These are phyloP conservation scores for Protophormia terraenovae DNA, from an alignment of 2,888 invertebrate species.

Conservation along the genomic window DNA sequence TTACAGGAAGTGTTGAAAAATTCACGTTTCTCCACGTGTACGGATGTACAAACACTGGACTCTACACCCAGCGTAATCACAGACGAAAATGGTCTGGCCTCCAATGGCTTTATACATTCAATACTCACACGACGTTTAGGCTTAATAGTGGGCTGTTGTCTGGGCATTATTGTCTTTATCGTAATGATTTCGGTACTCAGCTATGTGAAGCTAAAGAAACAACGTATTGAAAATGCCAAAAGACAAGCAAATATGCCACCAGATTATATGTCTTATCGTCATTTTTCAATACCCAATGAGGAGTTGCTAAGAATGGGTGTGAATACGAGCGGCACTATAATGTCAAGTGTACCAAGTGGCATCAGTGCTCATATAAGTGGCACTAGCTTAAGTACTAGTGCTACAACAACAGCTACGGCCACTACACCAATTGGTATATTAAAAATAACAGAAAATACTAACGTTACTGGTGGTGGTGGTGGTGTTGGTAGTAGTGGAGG, in stretches of 20 bases:
- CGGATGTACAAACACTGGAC: conserved; percentile 88
- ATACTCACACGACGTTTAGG: conserved; percentile 91
- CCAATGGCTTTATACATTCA: conserved; percentile 87
- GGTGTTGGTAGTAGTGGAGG: conserved; percentile 6
- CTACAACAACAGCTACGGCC: conserved; percentile 75
- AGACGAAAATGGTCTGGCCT: conserved; percentile 83
- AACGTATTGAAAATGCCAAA: conserved; percentile 87
- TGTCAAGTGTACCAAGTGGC: conserved; percentile 79
- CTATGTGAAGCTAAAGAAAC: conserved; percentile 92
- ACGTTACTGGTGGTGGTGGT: conserved; percentile 56
- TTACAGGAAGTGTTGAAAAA: conserved; percentile 85
- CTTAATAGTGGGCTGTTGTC: conserved; percentile 92
- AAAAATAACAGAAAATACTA: conserved; percentile 63
- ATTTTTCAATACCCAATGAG: conserved; percentile 87
- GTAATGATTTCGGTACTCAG: conserved; percentile 92
- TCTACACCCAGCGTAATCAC: conserved; percentile 85
- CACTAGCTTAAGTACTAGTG: conserved; percentile 78
- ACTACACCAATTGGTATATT: conserved; percentile 73
- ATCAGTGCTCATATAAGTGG: conserved; percentile 80
- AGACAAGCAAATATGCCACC: conserved; percentile 87
- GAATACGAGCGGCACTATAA: conserved; percentile 64
- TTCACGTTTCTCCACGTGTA: conserved; percentile 89
- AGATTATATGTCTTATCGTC: conserved; percentile 90
- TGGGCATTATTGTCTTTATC: conserved; percentile 92
- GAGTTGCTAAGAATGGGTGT: conserved; percentile 80